Base-by-base conservation (phyloP, 2,113 vertebrate genomes). In the Ceuthmochares aereus region DNA sequence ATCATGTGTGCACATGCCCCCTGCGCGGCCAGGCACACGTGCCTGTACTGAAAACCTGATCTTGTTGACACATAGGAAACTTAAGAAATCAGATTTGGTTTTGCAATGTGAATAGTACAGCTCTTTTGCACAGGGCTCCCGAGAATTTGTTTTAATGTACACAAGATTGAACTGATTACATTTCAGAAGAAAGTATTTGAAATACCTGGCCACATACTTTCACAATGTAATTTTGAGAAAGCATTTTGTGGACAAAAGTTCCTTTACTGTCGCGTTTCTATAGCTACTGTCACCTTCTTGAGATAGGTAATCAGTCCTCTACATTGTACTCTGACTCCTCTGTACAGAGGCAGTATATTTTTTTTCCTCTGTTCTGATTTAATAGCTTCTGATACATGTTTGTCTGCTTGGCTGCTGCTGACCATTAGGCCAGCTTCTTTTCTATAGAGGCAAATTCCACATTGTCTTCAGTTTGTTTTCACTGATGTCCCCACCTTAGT, bases 391-490 rank as follows among this genome's bases (percentile, higher is more conserved):
- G 66, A 54, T 84, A 26, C 0, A 2, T 75, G 37, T 85, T 78
- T 94, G 43, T 32, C 47, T 93, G 58, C 43, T 76, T 93, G 52
- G 6, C 69, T 82, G 68, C 51, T 70, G 66, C 34, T 91, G 78
- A 94, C 26, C 23, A 3, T 73, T 60, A 43, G 21, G 3, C 12
- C 23, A 37, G 4, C 36, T 60, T 58, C 73, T 81, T 84, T 89
- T 68, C 67, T 49, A 6, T 12, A 47, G 56, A 60, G 40, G 23
- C 34, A 76, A 76, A 80, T 82, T 91, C 42, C 7, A 20, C 17
- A 6, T 78, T 73, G 54, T 80, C 29, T 77, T 88, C 40, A 59
- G 21, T 69, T 94, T 96, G 59, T 75, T 95, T 94, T 88, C 1
- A 45, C 25, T 83, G 42, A 9, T 73, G 63, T 85, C 30, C 20